Conservation (phyloP, 1,140 invertebrate genomes). For the Paraescarpia echinospica region DNA sequence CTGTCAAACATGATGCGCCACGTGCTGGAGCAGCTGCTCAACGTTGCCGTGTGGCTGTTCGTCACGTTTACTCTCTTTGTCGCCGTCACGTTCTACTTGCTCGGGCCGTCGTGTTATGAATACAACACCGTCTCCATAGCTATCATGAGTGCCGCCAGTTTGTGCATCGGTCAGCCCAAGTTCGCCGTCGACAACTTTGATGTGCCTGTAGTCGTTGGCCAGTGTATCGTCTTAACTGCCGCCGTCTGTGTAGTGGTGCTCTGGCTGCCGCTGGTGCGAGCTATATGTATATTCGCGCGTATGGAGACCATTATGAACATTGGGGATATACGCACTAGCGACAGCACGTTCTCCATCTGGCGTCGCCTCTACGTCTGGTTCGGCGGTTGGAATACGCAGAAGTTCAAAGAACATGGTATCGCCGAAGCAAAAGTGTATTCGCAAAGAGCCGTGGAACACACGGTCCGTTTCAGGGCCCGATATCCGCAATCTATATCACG, state of each 20-base stretch:
- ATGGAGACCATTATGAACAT: not conserved
- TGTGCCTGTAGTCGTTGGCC: not conserved
- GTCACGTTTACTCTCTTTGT: not conserved
- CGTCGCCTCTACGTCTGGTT: not conserved
- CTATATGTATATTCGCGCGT: not conserved
- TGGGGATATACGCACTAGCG: not conserved
- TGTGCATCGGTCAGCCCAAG: not conserved
- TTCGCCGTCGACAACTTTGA: not conserved
- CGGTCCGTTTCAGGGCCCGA: not conserved
- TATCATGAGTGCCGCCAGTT: not conserved
- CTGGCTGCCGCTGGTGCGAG: not conserved
- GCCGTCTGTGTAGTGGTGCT: not conserved
- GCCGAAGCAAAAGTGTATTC: not conserved
- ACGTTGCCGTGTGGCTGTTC: not conserved
- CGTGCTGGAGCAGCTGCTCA: not conserved
- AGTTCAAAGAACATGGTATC: not conserved
- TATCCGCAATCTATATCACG: not conserved
- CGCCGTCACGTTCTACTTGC: not conserved
- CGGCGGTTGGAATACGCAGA: not conserved
- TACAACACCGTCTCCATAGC: not conserved
- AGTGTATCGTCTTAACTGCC: not conserved
- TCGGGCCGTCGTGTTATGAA: not conserved
- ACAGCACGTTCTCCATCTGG: not conserved
- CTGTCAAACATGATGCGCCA: not conserved
- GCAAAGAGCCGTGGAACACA: not conserved